A percentile compares a stretch with the other conserved stretches of the same genome.
Conservation (phyloP, 2,888 invertebrate species). For the Penaeus monodon region DNA sequence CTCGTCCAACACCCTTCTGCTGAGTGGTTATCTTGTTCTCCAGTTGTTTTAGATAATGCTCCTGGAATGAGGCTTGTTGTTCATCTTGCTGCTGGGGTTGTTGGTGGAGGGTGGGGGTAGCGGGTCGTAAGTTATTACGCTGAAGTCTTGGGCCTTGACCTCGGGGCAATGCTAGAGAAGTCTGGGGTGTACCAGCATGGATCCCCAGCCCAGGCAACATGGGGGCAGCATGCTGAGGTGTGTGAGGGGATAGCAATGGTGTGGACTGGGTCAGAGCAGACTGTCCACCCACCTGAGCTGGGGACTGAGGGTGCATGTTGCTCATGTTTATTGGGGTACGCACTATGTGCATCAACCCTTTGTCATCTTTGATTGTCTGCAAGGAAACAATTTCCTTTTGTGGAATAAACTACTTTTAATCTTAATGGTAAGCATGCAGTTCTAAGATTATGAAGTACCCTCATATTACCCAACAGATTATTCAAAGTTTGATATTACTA, state of each 20-base stretch:
- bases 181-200: neutral
- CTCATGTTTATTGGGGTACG: conserved; percentile 35
- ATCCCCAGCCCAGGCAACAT: conserved; percentile 1
- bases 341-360: conserved; percentile 28
- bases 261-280: conserved; percentile 29
- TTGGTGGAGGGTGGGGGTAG: conserved; percentile 14
- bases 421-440: too few species aligned
- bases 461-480: too few species aligned
- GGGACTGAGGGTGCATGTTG: conserved; percentile 20
- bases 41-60: conserved; percentile 43
- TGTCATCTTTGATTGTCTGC: conserved; percentile 45
- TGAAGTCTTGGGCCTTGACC: neutral
- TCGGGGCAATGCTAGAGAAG: neutral
- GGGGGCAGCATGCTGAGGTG: conserved; percentile 12
- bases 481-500: too few species aligned
- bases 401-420: too few species aligned
- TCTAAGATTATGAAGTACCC: too few species aligned
- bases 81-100: conserved; percentile 44
- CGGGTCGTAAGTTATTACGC: conserved; percentile 1
- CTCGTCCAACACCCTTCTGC: conserved; percentile 38
- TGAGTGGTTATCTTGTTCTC: conserved; percentile 35
- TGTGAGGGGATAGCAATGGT: conserved; percentile 26
- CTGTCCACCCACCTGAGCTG: conserved; percentile 39
- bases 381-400: conserved; percentile 12
- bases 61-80: conserved; percentile 50